Conservation (phyloP, 1,140 invertebrate genomes). For the Triops cancriformis region DNA sequence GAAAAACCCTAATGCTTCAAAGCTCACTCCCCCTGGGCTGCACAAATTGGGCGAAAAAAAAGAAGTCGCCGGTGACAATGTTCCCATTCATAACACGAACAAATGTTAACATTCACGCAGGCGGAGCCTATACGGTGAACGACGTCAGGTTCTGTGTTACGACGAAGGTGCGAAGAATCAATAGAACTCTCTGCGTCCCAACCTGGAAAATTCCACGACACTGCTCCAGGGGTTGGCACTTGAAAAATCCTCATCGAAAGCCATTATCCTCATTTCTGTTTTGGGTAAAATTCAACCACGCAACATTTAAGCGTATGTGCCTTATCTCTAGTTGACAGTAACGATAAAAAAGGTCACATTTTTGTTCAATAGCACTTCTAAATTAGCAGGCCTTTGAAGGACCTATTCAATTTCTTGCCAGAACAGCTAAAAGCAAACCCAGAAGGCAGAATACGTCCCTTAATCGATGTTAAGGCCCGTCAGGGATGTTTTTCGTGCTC, state of each 20-base stretch:
- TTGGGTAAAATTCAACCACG: neutral
- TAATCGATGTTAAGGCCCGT: neutral
- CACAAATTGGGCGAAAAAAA: neutral
- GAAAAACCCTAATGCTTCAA: neutral
- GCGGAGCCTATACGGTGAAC: neutral
- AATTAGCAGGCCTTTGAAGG: no score
- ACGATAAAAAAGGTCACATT: neutral
- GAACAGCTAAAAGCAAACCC: no score
- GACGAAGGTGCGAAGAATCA: neutral
- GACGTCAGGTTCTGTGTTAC: neutral
- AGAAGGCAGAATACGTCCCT: neutral
- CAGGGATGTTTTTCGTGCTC: constrained; percentile 11
- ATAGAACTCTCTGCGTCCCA: neutral
- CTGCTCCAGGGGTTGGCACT: neutral
- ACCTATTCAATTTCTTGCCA: no score
- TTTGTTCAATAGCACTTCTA: neutral
- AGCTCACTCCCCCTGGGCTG: neutral
- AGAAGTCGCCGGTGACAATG: neutral
- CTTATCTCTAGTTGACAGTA: neutral
- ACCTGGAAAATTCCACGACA: neutral
- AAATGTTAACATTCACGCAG: constrained; percentile 4
- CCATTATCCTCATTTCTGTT: neutral
- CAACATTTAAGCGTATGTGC: neutral
- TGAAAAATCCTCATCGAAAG: neutral
- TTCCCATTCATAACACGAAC: neutral